These are phyloP conservation scores for Pelecanus crispus DNA, from an alignment of 2,113 vertebrate species.

Conservation along the genomic window DNA sequence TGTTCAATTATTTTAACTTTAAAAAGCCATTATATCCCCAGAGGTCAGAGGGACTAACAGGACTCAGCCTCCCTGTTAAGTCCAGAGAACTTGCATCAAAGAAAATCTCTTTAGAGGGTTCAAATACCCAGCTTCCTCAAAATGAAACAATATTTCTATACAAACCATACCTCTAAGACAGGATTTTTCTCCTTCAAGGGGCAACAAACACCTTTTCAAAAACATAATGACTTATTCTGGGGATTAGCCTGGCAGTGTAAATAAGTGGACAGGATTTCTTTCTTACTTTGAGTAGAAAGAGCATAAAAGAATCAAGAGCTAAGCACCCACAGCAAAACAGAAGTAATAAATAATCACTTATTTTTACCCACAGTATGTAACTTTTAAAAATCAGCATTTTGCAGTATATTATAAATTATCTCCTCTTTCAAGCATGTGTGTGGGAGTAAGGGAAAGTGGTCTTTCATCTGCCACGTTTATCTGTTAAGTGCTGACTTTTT, in stretches of 20 bases:
- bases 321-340: neutral
- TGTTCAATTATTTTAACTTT: neutral
- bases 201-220: neutral
- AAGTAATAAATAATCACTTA: neutral
- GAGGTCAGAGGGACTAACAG: neutral
- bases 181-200: neutral
- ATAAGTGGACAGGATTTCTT: neutral
- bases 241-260: neutral
- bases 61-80: neutral
- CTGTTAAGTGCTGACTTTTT: neutral
- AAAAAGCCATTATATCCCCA: neutral
- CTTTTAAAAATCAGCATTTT: constrained; percentile 7
- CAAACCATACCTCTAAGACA: neutral
- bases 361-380: neutral
- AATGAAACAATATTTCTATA: neutral
- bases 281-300: neutral
- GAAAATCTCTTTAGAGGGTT: neutral
- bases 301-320: neutral
- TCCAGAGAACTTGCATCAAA: neutral
- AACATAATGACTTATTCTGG: neutral
- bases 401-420: neutral
- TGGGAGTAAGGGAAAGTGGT: neutral
- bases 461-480: neutral
- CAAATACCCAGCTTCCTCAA: neutral
- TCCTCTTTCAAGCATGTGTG: neutral